Conservation (phyloP, 2,888 invertebrate genomes). For the Phengaris alcon region DNA sequence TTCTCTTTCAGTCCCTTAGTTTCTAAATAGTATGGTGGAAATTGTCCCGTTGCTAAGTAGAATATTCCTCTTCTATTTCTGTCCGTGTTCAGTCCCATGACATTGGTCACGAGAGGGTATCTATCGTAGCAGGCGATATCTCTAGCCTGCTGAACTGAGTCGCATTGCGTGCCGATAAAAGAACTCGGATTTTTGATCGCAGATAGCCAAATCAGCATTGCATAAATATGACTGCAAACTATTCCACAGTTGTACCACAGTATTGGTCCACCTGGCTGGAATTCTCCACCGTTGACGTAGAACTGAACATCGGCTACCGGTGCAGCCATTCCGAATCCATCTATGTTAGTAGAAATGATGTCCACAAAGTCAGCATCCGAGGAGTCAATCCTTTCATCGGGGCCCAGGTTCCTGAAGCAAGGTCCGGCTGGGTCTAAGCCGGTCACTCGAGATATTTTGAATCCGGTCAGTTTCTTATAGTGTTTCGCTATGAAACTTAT, state of each 20-base stretch:
- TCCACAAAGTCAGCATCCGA: conserved; percentile 63
- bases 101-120: conserved; percentile 43
- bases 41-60: conserved; percentile 46
- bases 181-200: conserved; percentile 41
- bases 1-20: conserved; percentile 55
- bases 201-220: conserved; percentile 44
- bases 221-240: conserved; percentile 45
- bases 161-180: conserved; percentile 47
- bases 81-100: conserved; percentile 44
- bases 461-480: conserved; percentile 51
- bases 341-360: conserved; percentile 57
- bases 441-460: conserved; percentile 52
- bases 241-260: conserved; percentile 42
- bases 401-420: conserved; percentile 58
- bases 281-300: conserved; percentile 66
- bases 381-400: conserved; percentile 55
- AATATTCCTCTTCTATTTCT: conserved; percentile 46
- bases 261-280: conserved; percentile 41
- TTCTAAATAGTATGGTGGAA: conserved; percentile 57
- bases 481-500: conserved; percentile 60
- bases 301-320: conserved; percentile 62
- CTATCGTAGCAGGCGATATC: conserved; percentile 44
- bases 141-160: conserved; percentile 48
- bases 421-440: conserved; percentile 62
- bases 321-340: conserved; percentile 60